Conservation (phyloP, 1,140 invertebrate genomes). For the Steinernema khuongi region DNA sequence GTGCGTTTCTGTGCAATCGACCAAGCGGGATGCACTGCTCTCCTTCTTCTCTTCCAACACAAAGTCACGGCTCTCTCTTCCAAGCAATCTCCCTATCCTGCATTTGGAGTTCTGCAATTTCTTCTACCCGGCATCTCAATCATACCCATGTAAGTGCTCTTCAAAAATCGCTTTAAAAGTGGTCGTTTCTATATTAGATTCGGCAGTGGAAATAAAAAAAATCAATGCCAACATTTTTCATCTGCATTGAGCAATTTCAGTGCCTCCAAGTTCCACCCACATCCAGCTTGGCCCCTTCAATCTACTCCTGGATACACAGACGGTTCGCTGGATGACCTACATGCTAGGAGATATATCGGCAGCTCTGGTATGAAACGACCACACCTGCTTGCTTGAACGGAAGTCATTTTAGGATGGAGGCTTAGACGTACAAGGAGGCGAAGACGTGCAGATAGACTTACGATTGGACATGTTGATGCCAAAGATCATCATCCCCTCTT, state of each 20-base stretch:
- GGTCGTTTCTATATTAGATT: too few species aligned
- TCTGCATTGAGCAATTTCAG: conserved; percentile 12
- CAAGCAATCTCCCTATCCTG: conserved; percentile 78
- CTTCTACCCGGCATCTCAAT: conserved; percentile 87
- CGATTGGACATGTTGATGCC: conserved; percentile 25
- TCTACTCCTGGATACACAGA: conserved; percentile 45
- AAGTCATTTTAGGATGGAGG: conserved; percentile 11
- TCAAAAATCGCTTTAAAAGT: neutral
- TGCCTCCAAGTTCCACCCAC: conserved; percentile 36
- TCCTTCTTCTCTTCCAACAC: conserved; percentile 37
- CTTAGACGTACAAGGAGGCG: neutral
- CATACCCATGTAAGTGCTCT: conserved; percentile 75
- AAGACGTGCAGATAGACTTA: neutral
- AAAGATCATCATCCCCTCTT: conserved; percentile 29
- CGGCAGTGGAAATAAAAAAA: too few species aligned
- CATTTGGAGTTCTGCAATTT: conserved; percentile 93
- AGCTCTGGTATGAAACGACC: conserved; percentile 30
- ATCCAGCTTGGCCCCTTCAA: conserved; percentile 48
- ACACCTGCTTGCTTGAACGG: conserved; percentile 10
- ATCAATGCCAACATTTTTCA: neutral
- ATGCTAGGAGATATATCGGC: conserved; percentile 36
- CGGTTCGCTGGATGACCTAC: conserved; percentile 54
- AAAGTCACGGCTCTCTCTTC: conserved; percentile 68
- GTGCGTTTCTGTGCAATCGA: conserved; percentile 70
- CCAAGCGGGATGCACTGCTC: conserved; percentile 38